Evolutionary conservation across 1,140 invertebrate species (phyloP).

Genomic region (Zaprionus gabonicus): DNA sequence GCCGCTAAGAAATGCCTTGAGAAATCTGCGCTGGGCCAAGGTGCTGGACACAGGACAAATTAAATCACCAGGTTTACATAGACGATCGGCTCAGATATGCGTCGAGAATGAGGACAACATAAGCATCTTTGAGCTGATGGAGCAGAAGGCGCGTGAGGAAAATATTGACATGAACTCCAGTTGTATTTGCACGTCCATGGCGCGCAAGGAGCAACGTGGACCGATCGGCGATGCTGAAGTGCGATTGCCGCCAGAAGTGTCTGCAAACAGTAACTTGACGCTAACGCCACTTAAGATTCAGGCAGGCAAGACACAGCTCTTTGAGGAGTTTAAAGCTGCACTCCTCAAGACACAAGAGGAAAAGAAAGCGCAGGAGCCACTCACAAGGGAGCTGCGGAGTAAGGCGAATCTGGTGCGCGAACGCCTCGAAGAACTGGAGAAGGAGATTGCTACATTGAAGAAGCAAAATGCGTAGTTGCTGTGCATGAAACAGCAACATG

Average conservation of each 20-base stretch:
- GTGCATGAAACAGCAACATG: slow-evolving; percentile 87
- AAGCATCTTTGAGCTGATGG: slow-evolving; percentile 78
- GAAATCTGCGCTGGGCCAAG: slow-evolving; percentile 66
- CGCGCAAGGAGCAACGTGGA: slow-evolving; percentile 58
- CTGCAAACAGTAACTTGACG: slow-evolving; percentile 43
- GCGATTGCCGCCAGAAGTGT: slow-evolving; percentile 61
- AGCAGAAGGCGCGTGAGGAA: slow-evolving; percentile 73
- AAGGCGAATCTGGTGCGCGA: slow-evolving; percentile 88
- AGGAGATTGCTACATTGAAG: slow-evolving; percentile 89
- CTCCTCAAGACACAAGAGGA: slow-evolving; percentile 54
- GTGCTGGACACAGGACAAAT: not conserved
- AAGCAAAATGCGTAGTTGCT: slow-evolving; percentile 87
- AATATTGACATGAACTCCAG: slow-evolving; percentile 77
- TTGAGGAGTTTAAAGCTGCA: slow-evolving; percentile 74
- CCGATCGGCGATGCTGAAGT: slow-evolving; percentile 12
- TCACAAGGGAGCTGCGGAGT: slow-evolving; percentile 78
- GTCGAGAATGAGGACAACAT: slow-evolving; percentile 15
- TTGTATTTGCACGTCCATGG: slow-evolving; percentile 70
- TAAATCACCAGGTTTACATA: too few relatives aligned
- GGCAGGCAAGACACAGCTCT: slow-evolving; percentile 56
- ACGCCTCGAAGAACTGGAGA: slow-evolving; percentile 88
- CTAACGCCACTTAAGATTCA: slow-evolving; percentile 52
- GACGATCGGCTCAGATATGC: too few relatives aligned
- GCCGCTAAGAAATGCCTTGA: slow-evolving; percentile 41
- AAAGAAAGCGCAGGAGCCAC: slow-evolving; percentile 29